phyloP scores from a whole-genome alignment of 2,113 vertebrate species.

The Mobula hypostoma region DNA sequence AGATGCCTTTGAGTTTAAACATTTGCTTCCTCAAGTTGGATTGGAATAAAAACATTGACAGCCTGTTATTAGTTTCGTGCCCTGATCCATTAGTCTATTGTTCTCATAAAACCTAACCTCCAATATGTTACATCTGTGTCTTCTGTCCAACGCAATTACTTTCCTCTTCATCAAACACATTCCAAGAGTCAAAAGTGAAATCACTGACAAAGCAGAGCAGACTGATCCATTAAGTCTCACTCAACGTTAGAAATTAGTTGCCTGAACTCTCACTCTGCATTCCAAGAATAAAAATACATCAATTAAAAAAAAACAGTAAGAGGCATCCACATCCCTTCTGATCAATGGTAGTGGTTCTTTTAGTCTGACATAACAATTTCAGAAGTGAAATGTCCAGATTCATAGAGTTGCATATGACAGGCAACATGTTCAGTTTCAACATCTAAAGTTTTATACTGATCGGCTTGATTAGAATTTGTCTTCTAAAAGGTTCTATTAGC shows the following conservation, averaged over 20 bases:
- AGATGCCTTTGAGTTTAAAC: slow-evolving; percentile 1
- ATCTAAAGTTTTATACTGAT: not conserved
- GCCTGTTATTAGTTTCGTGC: not conserved
- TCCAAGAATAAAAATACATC: slow-evolving; percentile 71
- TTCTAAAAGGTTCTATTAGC: not conserved
- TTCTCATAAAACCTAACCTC: slow-evolving; percentile 57
- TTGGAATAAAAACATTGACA: not conserved
- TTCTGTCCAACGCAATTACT: slow-evolving; percentile 62
- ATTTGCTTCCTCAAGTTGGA: not conserved
- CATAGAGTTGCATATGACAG: not conserved
- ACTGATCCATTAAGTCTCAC: slow-evolving; percentile 86
- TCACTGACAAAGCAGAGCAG: slow-evolving; percentile 76
- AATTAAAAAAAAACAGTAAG: slow-evolving; percentile 53
- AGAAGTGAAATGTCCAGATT: not conserved
- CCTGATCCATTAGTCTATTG: slow-evolving; percentile 58
- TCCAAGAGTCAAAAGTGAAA: slow-evolving; percentile 84
- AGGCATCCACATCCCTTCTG: slow-evolving; percentile 45
- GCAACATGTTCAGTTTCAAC: not conserved
- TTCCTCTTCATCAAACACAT: slow-evolving; percentile 90
- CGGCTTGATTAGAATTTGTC: not conserved
- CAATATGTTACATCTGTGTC: slow-evolving; percentile 61
- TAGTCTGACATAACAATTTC: not conserved
- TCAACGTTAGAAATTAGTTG: slow-evolving; percentile 85
- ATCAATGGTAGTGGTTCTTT: slow-evolving; percentile 43
- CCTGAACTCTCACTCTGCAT: slow-evolving; percentile 70